Evolutionary conservation across 2,888 invertebrate genomes (phyloP), one percentile per base, ranked within the genome.

Genomic region (Stramonita haemastoma): DNA sequence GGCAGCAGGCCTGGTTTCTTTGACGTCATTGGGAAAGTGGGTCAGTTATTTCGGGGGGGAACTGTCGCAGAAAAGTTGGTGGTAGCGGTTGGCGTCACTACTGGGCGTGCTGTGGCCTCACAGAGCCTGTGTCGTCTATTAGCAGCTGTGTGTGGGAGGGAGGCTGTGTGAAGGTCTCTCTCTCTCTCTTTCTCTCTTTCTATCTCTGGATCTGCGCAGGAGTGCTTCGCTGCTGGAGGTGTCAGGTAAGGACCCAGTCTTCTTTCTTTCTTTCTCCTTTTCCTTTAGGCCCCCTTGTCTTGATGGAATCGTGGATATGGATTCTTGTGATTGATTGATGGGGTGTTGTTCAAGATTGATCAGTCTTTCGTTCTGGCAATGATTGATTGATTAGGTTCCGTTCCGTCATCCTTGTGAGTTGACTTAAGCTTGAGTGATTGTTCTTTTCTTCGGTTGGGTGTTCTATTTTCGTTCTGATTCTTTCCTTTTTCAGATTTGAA

Each of bases 1-100:
- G 17, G 66, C 46, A 46, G 66, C 60, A 19, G 19, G 66, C 66
- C 66, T 66, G 73, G 26, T n/a, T 34, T 32, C 79, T 79, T 79
- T 79, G 79, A 79, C 79, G 79, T 79, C 79, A 79, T 79, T 32
- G 34, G 32, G 32, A 32, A 79, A 79, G 34, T 79, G 79, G 79
- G 79, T 17, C 79, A 34, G 79, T 34, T 79, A 79, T 79, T 79
- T 79, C 34, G 79, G 32, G 32, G 34, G 34, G 34, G 79, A 32
- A 79, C 79, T 34, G 79, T 79, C 34, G 79, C 79, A 79, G 79
- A 79, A 79, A 17, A 32, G 46, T 32, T 22, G 34, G 79, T 22
- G 34, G 79, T 79, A 34, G 79, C 79, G n/a, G 79, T 77, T 34
- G 34, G 79, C 79, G 79, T 79, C 34, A 79, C 32, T 79, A 79